Evolutionary conservation across 2,113 vertebrate species (phyloP), one percentile per base, ranked within the genome.

Genomic region (Rallus limicola): DNA sequence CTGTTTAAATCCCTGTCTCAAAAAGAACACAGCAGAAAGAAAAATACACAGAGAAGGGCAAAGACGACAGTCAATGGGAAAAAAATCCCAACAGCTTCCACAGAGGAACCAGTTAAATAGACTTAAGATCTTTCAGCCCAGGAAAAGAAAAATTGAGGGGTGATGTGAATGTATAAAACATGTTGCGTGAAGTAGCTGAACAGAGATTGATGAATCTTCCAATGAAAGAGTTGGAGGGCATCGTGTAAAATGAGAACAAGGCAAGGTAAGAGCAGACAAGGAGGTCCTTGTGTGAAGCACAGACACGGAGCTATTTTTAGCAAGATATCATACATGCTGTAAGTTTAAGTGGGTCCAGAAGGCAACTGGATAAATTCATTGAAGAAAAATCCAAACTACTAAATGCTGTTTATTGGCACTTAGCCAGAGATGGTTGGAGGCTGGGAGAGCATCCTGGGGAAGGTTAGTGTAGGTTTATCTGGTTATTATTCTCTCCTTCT

Each of bases 281-380:
- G 81, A 84, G 53, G 63, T 82, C 48, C 17, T 71, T 56, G 52
- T 17, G 33, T 65, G 67, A 88, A 33, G 71, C 67, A 76, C 28
- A 13, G 8, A 40, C 71, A 60, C 15, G 63, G 21, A 88, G 44
- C 26, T 80, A n/a, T 65, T 92, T 91, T 90, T 62, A 90, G 26
- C 21, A 58, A 65, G n/a, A 82, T 58, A 17, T 40, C 40, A 59
- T 78, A 34, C 24, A 33, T 40, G 15, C 29, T 75, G 13, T 34
- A 88, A 65, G 31, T 94, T 82, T 88, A 90, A 90, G 88, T 40
- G 25, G 17, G 19, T 69, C 91, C 75, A 92, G 67, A 95, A 85
- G 79, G 16, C 38, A 82, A 69, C 20, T n/a, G 40, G 44, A 65
- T 40, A 56, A 80, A 74, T 48, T 62, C n/a, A 88, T n/a, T 69